Base-by-base conservation (phyloP, 2,888 invertebrate species). In the Phasia obesa region DNA sequence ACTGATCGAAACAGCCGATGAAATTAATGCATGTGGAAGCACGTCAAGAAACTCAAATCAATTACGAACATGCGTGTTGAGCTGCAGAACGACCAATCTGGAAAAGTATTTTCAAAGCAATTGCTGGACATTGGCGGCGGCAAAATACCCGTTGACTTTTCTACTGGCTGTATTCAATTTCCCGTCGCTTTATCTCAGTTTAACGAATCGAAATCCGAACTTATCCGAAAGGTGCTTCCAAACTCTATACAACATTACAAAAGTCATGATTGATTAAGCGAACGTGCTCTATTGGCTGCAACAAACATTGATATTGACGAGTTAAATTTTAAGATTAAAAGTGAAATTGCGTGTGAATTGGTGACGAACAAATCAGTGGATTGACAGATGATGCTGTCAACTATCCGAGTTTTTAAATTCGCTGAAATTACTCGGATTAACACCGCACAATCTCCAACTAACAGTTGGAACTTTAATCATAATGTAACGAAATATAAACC, bases 391-490 rank as follows among this genome's bases (percentile, higher is more conserved):
- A 27, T 27, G 27, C 6, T 6, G 6, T 27, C 27, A 27, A 27
- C 6, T 27, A 27, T 27, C 47, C 11, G n/a, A 59, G 17, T 71
- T 71, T 71, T 53, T 60, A 17, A 73, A 42, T 6, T 51, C 51
- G 3, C 35, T 73, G 49, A 51, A 71, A 31, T 60, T 51, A 19
- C 71, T 17, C 11, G 44, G 38, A 11, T 21, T 60, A 13, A 49
- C 23, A 38, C 38, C 25, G 7, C 17, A 73, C 38, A 51, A 60
- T 42, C 23, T 73, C 21, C 42, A 60, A 73, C 60, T 60, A 19
- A 73, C 51, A 59, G 38, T 71, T 51, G 60, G 31, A 38, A n/a
- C 25, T 2, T 15, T 57, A 2, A 38, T 60, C 1, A 71, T 59
- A 19, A n/a, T 60, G 38, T 27, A 47, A 19, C 31, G 70, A 38